phyloP scores from a whole-genome alignment of 1,140 invertebrate species.

The Oreohelix idahoensis region DNA sequence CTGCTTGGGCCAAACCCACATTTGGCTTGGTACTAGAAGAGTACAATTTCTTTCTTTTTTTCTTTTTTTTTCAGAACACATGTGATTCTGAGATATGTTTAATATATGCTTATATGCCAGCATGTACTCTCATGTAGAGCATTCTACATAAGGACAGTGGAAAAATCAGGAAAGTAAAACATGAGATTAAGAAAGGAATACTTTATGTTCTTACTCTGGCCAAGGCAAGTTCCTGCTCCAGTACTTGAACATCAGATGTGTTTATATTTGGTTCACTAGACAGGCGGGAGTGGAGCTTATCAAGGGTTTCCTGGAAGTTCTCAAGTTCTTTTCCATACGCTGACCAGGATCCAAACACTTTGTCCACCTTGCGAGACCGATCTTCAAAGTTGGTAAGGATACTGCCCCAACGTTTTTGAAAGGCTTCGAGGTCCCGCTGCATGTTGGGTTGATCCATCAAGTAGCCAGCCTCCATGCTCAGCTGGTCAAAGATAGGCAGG shows the following conservation, averaged over 20 bases:
- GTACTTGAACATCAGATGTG: conserved; percentile 64
- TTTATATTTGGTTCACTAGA: conserved; percentile 61
- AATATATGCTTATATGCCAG: too few species aligned
- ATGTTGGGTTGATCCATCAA: conserved; percentile 76
- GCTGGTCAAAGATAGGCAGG: conserved; percentile 73
- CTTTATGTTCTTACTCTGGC: conserved; percentile 66
- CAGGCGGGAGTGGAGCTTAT: conserved; percentile 62
- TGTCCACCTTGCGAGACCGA: conserved; percentile 62
- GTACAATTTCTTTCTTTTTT: too few species aligned
- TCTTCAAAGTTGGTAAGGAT: conserved; percentile 62
- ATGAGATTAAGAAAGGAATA: too few species aligned
- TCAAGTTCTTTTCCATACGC: conserved; percentile 59
- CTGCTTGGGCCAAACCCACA: too few species aligned
- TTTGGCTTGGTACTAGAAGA: too few species aligned
- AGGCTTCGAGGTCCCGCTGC: conserved; percentile 68
- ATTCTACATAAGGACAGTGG: too few species aligned
- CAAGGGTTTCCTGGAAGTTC: conserved; percentile 62
- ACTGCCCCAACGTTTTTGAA: conserved; percentile 73
- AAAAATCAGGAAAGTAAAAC: too few species aligned
- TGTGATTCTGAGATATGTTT: too few species aligned
- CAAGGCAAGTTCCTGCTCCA: conserved; percentile 67
- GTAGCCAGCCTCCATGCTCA: conserved; percentile 67
- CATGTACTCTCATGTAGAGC: too few species aligned
- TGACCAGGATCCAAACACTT: conserved; percentile 63
- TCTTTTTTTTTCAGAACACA: too few species aligned